Evolutionary conservation across 2,888 invertebrate species (phyloP).

Genomic region (Notocelia uddmanniana): DNA sequence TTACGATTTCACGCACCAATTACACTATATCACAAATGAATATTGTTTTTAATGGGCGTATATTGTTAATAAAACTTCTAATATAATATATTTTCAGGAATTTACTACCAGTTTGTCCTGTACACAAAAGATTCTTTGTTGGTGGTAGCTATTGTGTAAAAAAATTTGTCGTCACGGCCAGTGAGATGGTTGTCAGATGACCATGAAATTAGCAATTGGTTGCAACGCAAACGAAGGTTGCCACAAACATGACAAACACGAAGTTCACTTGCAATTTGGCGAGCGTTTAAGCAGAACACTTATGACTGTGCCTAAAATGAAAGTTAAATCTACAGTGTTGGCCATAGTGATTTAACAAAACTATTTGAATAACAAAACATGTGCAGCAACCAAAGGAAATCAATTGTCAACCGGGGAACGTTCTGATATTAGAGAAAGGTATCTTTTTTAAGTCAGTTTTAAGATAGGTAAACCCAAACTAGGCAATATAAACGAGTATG

Average conservation of each 20-base stretch:
- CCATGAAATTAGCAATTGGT: conserved; percentile 75
- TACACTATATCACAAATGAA: conserved; percentile 57
- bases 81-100: conserved; percentile 58
- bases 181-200: conserved; percentile 78
- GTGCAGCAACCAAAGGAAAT: too few relatives aligned
- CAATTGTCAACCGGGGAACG: too few relatives aligned
- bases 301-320: too few relatives aligned
- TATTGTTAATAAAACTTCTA: conserved; percentile 57
- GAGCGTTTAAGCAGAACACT: conserved; percentile 29
- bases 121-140: conserved; percentile 71
- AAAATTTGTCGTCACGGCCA: conserved; percentile 78
- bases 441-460: too few relatives aligned
- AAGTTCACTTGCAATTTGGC: conserved; percentile 14
- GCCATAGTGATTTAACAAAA: too few relatives aligned
- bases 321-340: too few relatives aligned
- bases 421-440: too few relatives aligned
- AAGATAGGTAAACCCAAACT: too few relatives aligned
- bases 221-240: conserved; percentile 42
- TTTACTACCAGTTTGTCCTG: conserved; percentile 61
- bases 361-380: too few relatives aligned
- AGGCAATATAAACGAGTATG: too few relatives aligned
- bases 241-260: conserved; percentile 26
- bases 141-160: conserved; percentile 68
- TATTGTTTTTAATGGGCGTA: conserved; percentile 52
- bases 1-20: conserved; percentile 85